Percentiles rank a stretch among this genome's conserved stretches.
phyloP scores from a whole-genome alignment of 2,888 invertebrate species.

The Sylvicola cinctus region DNA sequence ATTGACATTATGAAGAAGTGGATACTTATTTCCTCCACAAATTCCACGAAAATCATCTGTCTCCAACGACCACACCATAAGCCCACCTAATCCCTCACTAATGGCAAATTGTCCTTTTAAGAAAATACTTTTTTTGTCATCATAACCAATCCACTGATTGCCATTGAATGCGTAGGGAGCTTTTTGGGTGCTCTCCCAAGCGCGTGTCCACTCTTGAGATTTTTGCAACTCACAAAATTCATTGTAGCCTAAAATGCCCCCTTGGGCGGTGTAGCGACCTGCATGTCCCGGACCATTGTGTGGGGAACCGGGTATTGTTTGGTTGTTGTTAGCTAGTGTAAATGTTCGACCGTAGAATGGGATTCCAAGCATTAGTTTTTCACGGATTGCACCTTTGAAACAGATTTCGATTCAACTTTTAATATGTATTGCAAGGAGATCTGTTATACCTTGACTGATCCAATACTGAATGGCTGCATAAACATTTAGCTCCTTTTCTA shows the following conservation, averaged over 20 bases:
- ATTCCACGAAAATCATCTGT: slow-evolving; percentile 50
- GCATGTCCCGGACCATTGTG: slow-evolving; percentile 33
- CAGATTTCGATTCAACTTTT: slow-evolving; percentile 29
- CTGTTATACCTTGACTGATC: slow-evolving; percentile 25
- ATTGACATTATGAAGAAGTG: slow-evolving; percentile 38
- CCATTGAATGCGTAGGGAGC: slow-evolving; percentile 39
- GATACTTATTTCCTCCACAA: slow-evolving; percentile 35
- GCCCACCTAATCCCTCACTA: slow-evolving; percentile 30
- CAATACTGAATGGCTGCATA: slow-evolving; percentile 30
- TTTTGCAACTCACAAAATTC: slow-evolving; percentile 27
- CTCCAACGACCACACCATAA: slow-evolving; percentile 65
- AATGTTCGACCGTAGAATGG: slow-evolving; percentile 51
- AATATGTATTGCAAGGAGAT: not conserved
- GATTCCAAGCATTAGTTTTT: slow-evolving; percentile 47
- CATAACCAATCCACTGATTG: slow-evolving; percentile 49
- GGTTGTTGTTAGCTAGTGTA: slow-evolving; percentile 27
- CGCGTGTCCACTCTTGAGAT: slow-evolving; percentile 26
- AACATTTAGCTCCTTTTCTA: slow-evolving; percentile 24
- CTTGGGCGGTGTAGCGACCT: slow-evolving; percentile 39
- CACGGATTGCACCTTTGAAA: slow-evolving; percentile 30
- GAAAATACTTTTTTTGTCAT: slow-evolving; percentile 31
- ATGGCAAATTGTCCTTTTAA: slow-evolving; percentile 25
- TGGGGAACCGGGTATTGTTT: slow-evolving; percentile 31
- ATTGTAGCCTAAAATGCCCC: slow-evolving; percentile 50
- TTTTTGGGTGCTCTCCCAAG: slow-evolving; percentile 31